Conservation (phyloP, 2,888 invertebrate species). For the Polyommatus icarus region DNA sequence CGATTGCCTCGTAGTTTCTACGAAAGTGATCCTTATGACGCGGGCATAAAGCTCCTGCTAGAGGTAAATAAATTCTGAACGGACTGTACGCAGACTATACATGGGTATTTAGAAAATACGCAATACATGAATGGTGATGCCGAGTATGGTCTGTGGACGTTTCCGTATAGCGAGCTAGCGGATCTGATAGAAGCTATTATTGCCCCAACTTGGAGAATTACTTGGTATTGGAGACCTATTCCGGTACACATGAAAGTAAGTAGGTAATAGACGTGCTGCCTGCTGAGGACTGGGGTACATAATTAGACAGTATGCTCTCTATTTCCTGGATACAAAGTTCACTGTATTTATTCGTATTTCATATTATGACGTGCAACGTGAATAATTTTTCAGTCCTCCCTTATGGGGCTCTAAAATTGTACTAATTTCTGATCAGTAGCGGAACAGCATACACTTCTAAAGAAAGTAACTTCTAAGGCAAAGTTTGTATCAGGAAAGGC, state of each 20-base stretch:
- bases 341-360: background rate
- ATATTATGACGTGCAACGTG: background rate
- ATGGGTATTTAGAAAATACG: slow-evolving; percentile 9
- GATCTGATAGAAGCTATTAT: background rate
- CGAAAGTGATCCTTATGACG: background rate
- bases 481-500: no score
- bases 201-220: background rate
- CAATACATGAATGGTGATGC: slow-evolving; percentile 20
- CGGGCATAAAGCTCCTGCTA: background rate
- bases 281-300: background rate
- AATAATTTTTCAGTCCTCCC: background rate
- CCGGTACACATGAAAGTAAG: background rate
- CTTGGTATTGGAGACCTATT: background rate
- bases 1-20: background rate
- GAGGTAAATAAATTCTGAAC: background rate
- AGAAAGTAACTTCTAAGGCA: no score
- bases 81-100: background rate
- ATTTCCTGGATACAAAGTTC: background rate
- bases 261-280: background rate
- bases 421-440: no score
- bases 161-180: background rate
- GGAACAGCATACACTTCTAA: no score
- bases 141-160: background rate
- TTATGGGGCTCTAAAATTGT: background rate
- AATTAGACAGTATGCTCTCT: background rate